Percentiles rank a stretch among this genome's conserved stretches.
These are phyloP conservation scores for Phaethornis superciliosus DNA, from an alignment of 2,113 vertebrate genomes.

Conservation along the genomic window DNA sequence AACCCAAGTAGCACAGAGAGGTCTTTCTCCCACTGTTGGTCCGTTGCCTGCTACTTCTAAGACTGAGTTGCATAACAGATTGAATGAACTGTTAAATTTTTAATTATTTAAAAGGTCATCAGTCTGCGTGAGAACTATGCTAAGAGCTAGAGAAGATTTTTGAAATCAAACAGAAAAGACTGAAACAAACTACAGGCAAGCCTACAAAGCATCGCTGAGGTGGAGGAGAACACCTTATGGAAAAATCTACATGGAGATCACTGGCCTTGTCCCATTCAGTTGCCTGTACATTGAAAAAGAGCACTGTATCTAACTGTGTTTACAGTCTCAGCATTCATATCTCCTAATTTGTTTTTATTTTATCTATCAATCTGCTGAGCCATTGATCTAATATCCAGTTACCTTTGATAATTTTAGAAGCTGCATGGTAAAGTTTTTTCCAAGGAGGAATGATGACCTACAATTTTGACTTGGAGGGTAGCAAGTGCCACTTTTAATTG, in stretches of 20 bases:
- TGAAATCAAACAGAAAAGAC: slow-evolving; percentile 4
- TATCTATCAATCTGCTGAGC: not conserved
- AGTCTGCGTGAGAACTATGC: not conserved
- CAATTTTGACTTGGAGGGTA: not conserved
- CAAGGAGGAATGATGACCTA: not conserved
- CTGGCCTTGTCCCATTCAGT: not conserved
- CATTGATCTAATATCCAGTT: not conserved
- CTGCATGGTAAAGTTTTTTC: not conserved
- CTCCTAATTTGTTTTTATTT: not conserved
- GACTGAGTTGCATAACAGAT: slow-evolving; percentile 1
- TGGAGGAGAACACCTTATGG: not conserved
- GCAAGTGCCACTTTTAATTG: not conserved
- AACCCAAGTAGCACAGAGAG: slow-evolving; percentile 6
- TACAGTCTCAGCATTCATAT: not conserved
- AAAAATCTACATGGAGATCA: not conserved
- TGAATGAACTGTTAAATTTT: slow-evolving; percentile 14
- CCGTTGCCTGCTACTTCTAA: slow-evolving; percentile 18
- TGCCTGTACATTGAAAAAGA: not conserved
- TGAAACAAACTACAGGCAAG: not conserved
- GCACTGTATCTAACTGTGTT: not conserved
- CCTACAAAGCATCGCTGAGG: not conserved
- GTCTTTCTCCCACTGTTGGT: slow-evolving; percentile 5
- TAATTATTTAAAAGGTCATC: slow-evolving; percentile 60
- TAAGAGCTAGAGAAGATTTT: not conserved
- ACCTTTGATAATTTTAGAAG: not conserved